Conservation (phyloP, 2,888 invertebrate genomes). For the Trisateles emortualis region DNA sequence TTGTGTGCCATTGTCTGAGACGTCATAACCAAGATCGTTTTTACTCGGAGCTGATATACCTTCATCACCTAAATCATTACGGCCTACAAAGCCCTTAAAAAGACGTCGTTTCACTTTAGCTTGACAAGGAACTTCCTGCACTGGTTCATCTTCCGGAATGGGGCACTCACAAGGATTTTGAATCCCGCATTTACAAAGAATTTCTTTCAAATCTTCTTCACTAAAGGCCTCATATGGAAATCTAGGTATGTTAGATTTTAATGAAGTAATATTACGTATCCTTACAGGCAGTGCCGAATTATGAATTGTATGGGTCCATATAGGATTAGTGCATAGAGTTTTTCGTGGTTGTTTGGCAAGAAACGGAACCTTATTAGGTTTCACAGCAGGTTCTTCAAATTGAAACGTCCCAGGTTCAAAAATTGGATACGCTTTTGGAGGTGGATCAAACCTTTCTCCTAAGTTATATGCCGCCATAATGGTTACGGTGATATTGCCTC, state of each 20-base stretch:
- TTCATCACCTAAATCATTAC: slow-evolving; percentile 39
- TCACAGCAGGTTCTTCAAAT: slow-evolving; percentile 33
- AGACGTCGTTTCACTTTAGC: slow-evolving; percentile 58
- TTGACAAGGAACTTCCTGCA: slow-evolving; percentile 57
- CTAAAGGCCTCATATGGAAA: slow-evolving; percentile 71
- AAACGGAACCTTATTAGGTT: slow-evolving; percentile 64
- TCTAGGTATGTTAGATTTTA: slow-evolving; percentile 67
- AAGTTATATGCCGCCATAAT: slow-evolving; percentile 66
- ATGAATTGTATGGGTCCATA: slow-evolving; percentile 70
- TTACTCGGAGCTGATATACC: slow-evolving; percentile 59
- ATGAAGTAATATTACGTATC: slow-evolving; percentile 66
- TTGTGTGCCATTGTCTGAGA: slow-evolving; percentile 48
- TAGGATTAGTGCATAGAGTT: slow-evolving; percentile 22
- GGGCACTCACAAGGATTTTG: slow-evolving; percentile 65
- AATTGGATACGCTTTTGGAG: slow-evolving; percentile 55
- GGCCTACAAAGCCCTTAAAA: slow-evolving; percentile 64
- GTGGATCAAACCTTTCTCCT: slow-evolving; percentile 58
- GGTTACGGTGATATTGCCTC: background rate
- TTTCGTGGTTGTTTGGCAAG: slow-evolving; percentile 61
- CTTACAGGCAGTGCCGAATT: slow-evolving; percentile 40
- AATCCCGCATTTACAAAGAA: slow-evolving; percentile 70
- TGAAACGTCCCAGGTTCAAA: slow-evolving; percentile 75
- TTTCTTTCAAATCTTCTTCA: slow-evolving; percentile 64
- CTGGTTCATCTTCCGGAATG: slow-evolving; percentile 41
- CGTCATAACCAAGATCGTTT: slow-evolving; percentile 55